Base-by-base conservation (phyloP, 2,113 vertebrate species). In the Pungitius pungitius region DNA sequence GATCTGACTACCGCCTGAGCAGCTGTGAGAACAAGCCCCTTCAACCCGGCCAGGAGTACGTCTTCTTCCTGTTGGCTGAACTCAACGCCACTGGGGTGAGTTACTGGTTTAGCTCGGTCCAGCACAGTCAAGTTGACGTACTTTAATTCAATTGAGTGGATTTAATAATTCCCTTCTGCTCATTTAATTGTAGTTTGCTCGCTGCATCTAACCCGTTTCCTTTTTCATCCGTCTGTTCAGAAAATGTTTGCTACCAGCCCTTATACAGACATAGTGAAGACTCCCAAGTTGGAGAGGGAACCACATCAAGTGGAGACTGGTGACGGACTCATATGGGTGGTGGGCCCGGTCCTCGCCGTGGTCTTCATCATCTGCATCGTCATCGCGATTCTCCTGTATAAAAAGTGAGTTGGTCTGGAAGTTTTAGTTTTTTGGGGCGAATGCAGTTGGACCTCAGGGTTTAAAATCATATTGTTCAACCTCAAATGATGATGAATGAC, bases 341-440 rank as follows among this genome's bases (percentile, higher is more conserved):
- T 99, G 0, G 98, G 98, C 42, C 98, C 98, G 0, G 97, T 99
- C 40, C 90, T 99, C 64, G 98, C 98, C 0, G 98, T 99, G 73
- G 96, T 99, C 72, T 99, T 99, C 92, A 99, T 99, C 85, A 98
- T 99, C 90, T 99, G 97, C 91, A 99, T 99, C 3, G 98, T 99
- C 67, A 99, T 99, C 1, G 97, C 97, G 74, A 99, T 99, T 78
- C 94, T 99, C 7, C 95, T 99, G 8, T 99, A 98, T 88, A 99
- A 99, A 92, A 99, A 99, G 98, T 99, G 92, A 97, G 97, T 88
- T 71, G 15, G 0, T 35, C 67, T 76, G 30, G 4, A 7, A 62
- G 43, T 18, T 17, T 42, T 4, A 18, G 8, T 30, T n/a, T 43
- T 24, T 0, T 47, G 9, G 70, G 3, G 45, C 22, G 7, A 3